Evolutionary conservation across 2,888 invertebrate species (phyloP).

Genomic region (Acholoe squamosa): DNA sequence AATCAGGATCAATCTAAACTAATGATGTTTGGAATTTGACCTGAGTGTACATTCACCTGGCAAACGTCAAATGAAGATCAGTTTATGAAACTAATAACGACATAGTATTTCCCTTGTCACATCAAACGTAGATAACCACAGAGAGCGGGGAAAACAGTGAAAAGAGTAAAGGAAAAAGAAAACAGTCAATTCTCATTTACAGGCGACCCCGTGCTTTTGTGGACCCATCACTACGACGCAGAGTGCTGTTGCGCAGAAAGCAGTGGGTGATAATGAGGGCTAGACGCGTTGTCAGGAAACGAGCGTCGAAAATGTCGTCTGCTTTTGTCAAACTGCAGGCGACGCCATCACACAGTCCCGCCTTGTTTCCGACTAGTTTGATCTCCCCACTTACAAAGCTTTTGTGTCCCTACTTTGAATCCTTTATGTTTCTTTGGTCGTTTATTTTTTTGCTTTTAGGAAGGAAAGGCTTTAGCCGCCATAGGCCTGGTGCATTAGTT

Average conservation of each 20-base stretch:
- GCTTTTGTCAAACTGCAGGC: background rate
- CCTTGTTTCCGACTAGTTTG: constrained; percentile 9
- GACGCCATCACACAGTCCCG: background rate
- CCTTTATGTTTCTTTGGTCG: background rate
- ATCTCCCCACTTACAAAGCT: background rate
- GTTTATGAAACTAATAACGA: constrained; percentile 9
- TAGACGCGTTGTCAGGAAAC: background rate
- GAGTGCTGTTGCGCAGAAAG: background rate
- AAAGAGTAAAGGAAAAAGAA: background rate
- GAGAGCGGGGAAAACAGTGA: background rate
- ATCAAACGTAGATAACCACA: background rate
- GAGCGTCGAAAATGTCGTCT: background rate
- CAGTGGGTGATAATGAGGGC: background rate
- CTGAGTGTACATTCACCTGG: no score
- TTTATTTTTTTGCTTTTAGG: background rate
- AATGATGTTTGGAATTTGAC: no score
- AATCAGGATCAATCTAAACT: no score
- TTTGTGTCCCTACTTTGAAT: background rate
- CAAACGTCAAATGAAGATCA: background rate
- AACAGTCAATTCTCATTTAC: background rate
- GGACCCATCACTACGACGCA: background rate
- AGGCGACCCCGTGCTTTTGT: background rate
- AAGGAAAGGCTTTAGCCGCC: background rate
- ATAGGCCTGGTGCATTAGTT: background rate
- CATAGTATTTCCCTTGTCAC: background rate